Conservation (phyloP, 2,888 invertebrate genomes). For the Drosophila leonis region DNA sequence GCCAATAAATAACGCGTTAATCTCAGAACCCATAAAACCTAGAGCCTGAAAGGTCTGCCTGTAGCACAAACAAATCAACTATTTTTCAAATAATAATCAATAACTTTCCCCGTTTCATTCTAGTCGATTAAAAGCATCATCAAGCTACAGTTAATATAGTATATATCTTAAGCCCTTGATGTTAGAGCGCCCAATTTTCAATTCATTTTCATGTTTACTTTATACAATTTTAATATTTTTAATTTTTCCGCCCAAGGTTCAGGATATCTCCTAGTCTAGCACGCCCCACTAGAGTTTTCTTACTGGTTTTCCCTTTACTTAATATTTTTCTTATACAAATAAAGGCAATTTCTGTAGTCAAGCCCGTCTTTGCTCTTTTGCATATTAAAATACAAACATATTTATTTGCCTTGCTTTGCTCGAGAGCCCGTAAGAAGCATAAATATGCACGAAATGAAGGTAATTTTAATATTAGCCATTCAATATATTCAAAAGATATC, state of each 20-base stretch:
- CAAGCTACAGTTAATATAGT: too few relatives aligned
- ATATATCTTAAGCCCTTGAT: too few relatives aligned
- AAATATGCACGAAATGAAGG: not conserved
- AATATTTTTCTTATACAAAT: not conserved
- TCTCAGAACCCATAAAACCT: too few relatives aligned
- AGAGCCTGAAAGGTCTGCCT: too few relatives aligned
- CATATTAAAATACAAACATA: not conserved
- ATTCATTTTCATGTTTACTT: not conserved
- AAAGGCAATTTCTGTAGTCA: not conserved
- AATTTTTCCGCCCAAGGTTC: not conserved
- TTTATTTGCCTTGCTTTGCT: not conserved
- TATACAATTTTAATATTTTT: not conserved
- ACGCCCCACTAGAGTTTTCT: not conserved
- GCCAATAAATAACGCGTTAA: too few relatives aligned
- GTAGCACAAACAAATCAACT: too few relatives aligned
- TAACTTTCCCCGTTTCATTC: too few relatives aligned
- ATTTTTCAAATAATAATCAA: too few relatives aligned
- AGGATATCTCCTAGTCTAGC: not conserved
- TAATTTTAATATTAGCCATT: not conserved
- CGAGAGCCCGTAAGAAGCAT: not conserved
- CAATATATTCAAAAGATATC: not conserved
- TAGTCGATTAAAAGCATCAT: too few relatives aligned
- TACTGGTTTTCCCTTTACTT: not conserved
- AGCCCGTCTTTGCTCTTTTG: not conserved
- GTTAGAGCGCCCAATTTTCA: too few relatives aligned